A percentile compares a stretch with the other conserved stretches of the same genome.
phyloP scores from a whole-genome alignment of 1,140 invertebrate species.

The Brachionus rubens region DNA sequence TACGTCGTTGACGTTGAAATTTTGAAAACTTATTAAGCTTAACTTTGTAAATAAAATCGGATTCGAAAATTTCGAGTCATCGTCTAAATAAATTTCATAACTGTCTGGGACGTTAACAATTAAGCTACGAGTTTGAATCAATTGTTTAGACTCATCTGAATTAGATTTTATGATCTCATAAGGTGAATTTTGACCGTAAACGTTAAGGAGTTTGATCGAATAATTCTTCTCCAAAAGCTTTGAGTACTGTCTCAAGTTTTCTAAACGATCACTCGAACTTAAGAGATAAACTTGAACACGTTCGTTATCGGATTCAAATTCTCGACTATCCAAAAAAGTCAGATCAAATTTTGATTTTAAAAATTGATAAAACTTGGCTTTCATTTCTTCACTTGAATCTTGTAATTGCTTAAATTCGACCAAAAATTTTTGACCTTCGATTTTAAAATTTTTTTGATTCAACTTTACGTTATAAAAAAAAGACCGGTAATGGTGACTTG shows the following conservation, averaged over 20 bases:
- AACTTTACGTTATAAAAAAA: background rate
- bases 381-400: background rate
- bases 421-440: background rate
- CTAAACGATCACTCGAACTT: background rate
- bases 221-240: background rate
- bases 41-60: background rate
- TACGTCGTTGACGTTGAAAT: too few relatives aligned
- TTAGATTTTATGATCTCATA: background rate
- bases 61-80: background rate
- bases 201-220: background rate
- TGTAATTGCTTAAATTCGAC: background rate
- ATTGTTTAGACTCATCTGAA: background rate
- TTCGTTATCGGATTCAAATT: background rate
- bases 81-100: background rate
- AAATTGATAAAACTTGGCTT: background rate
- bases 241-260: slow-evolving; percentile 3
- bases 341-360: background rate
- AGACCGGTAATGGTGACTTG: background rate
- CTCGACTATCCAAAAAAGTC: background rate
- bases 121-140: background rate
- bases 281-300: background rate
- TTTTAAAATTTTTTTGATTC: background rate
- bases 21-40: too few relatives aligned
- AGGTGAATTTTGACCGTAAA: background rate
- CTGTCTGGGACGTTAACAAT: background rate